Base-by-base conservation (phyloP, 1,140 invertebrate species). In the Euwallacea similis region DNA sequence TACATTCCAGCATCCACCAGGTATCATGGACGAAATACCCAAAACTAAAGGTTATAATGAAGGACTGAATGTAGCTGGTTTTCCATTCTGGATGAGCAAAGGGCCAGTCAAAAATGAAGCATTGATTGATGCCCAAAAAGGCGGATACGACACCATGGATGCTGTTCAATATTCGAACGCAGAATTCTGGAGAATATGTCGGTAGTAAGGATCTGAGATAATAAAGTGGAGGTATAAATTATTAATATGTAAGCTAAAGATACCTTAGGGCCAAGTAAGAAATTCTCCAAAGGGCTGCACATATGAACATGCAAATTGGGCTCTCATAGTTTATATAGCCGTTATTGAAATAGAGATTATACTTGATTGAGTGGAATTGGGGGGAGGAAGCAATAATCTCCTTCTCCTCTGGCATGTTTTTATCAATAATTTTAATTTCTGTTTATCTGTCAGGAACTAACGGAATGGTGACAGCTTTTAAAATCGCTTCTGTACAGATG, bases 1-100 rank as follows among this genome's bases (percentile, higher is more conserved):
- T 62, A 76, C 86, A 83, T 43, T 82, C 74, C 2, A 85, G 66
- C 69, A 85, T 86, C 87, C 86, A 87, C n/a, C 82, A 71, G 21
- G 86, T 75, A 78, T 87, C 87, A 71, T 85, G 85, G 0, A 85
- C 77, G 76, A 87, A 88, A 77, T 87, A 88, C 16, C 85, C 84
- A 79, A 85, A 82, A 66, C 82, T 82, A n/a, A 74, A 60, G 0
- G 78, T 64, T 60, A 82, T 61, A 1, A 81, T 47, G 7, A 78
- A 63, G 13, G 66, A 62, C 64, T 80, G 77, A 7, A 67, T 43
- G 33, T 69, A 58, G 7, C 69, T 78, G n/a, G 76, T 78, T 21
- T 69, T 73, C 68, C 76, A 72, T 66, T 77, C 71, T 9, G 74
- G 75, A 42, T 75, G 74, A 59, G 76, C 64, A 63, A 80, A 78